These are phyloP conservation scores for Pseudocheirus occidentalis DNA, from an alignment of 2,797 vertebrate species.

Conservation along the genomic window DNA sequence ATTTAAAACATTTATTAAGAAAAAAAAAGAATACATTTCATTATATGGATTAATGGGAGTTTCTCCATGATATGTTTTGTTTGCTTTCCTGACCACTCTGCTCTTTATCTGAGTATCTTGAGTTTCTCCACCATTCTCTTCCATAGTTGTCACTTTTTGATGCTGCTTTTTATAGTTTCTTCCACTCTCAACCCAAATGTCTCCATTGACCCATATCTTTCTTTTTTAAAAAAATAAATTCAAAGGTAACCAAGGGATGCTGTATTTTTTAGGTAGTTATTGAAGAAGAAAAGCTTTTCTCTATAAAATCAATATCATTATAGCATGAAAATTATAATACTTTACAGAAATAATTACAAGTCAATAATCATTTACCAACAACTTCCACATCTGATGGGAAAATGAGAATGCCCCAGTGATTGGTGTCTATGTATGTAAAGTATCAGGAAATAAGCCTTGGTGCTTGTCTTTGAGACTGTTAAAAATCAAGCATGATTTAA, in stretches of 20 bases:
- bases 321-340: conserved; percentile 74
- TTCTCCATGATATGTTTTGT: conserved; percentile 67
- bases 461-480: conserved; percentile 8
- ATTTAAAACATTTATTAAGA: too few relatives aligned
- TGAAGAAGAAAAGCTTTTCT: conserved; percentile 75
- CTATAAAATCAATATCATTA: conserved; percentile 80
- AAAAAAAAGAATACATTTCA: too few relatives aligned
- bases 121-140: conserved; percentile 81
- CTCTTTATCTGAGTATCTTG: conserved; percentile 65
- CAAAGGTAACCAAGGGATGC: conserved; percentile 62
- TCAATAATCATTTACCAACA: conserved; percentile 66
- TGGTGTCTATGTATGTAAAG: conserved; percentile 32
- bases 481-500: conserved; percentile 59
- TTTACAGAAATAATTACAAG: conserved; percentile 80
- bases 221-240: conserved; percentile 64
- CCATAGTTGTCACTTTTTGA: conserved; percentile 79
- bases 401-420: conserved; percentile 15
- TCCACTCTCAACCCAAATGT: conserved; percentile 91
- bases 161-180: conserved; percentile 89
- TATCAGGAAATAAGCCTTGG: neutral
- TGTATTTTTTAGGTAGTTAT: conserved; percentile 52
- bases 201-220: too few relatives aligned
- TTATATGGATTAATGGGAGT: too few relatives aligned
- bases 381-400: conserved; percentile 52
- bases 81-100: conserved; percentile 60